These are phyloP conservation scores for Whitmania pigra DNA, from an alignment of 1,140 invertebrate species.

Conservation along the genomic window DNA sequence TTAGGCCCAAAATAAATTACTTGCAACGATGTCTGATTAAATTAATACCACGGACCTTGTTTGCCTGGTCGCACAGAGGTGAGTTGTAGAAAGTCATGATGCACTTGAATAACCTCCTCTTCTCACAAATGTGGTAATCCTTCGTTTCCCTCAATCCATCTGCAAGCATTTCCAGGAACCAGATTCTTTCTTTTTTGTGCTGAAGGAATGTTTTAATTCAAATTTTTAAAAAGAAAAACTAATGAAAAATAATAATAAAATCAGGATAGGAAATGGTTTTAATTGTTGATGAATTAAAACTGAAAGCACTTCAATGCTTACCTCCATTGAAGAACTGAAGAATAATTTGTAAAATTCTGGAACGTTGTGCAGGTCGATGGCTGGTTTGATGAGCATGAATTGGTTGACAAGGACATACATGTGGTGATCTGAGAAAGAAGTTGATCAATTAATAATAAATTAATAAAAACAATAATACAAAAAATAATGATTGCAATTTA, in stretches of 20 bases:
- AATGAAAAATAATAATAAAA: background rate
- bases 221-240: background rate
- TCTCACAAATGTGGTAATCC: conserved; percentile 50
- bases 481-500: background rate
- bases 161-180: conserved; percentile 55
- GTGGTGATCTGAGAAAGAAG: conserved; percentile 42
- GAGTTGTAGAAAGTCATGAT: conserved; percentile 47
- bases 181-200: conserved; percentile 48
- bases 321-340: conserved; percentile 54
- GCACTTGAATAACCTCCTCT: conserved; percentile 50
- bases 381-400: conserved; percentile 57
- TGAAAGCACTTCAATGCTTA: conserved; percentile 20
- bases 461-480: background rate
- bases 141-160: conserved; percentile 51
- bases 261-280: background rate
- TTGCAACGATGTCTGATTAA: too few species aligned
- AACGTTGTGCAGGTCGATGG: conserved; percentile 55
- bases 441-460: background rate
- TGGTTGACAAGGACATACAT: conserved; percentile 55
- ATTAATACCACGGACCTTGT: conserved; percentile 23
- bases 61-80: conserved; percentile 28
- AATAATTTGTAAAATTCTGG: conserved; percentile 63
- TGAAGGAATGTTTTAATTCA: conserved; percentile 19
- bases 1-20: too few species aligned
- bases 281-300: background rate